Evolutionary conservation across 2,797 vertebrate species (phyloP).

Genomic region (Sebastes matsubarae): DNA sequence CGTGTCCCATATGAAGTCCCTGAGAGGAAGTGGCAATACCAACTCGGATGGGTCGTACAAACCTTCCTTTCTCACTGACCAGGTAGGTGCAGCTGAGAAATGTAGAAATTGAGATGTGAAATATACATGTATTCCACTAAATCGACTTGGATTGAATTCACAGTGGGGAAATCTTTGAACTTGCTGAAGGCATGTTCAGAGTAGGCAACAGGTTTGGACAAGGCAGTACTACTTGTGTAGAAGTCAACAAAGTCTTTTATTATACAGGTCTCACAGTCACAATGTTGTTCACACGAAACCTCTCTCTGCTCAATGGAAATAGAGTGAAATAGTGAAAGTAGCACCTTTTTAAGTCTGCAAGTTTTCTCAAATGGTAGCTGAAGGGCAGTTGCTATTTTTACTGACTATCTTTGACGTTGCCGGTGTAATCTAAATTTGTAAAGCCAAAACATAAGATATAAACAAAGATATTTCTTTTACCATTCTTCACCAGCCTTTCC

Average conservation of each 20-base stretch:
- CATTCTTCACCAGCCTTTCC: neutral
- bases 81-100: conserved; percentile 79
- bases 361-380: neutral
- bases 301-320: neutral
- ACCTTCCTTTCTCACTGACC: conserved; percentile 96
- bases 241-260: neutral
- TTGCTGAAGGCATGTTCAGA: neutral
- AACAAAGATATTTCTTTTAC: neutral
- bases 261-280: neutral
- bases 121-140: neutral
- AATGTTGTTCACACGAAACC: neutral
- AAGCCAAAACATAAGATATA: neutral
- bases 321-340: conserved; percentile 1
- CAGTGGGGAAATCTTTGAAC: neutral
- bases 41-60: conserved; percentile 93
- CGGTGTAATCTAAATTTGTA: neutral
- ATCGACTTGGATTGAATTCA: neutral
- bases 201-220: neutral
- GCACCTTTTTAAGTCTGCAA: neutral
- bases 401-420: neutral
- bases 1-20: conserved; percentile 97
- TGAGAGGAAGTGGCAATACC: conserved; percentile 91
- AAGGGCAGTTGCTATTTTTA: neutral
- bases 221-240: neutral
- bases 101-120: neutral